Base-by-base conservation (phyloP, 2,797 vertebrate species). In the Buphagus erythrorhynchus region DNA sequence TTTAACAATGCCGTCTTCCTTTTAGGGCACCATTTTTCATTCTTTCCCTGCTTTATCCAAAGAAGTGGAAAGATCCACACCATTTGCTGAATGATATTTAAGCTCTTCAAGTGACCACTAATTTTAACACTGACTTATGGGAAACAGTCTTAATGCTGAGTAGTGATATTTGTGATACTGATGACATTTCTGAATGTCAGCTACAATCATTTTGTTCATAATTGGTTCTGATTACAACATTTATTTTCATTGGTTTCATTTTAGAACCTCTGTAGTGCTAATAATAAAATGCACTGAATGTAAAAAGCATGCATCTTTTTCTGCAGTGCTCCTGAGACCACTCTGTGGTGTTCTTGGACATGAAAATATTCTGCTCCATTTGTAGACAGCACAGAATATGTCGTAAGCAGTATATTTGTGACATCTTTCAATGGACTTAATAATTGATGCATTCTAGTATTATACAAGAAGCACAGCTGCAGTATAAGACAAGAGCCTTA, bases 401-500 rank as follows among this genome's bases (percentile, higher is more conserved):
- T 89, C 81, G 18, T 91, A 91, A 86, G 80, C 73, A 69, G 75
- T 79, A 31, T 96, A 96, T 97, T 97, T 98, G 95, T 97, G 88
- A 62, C 67, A 88, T 74, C 65, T 79, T 97, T 91, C 91, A 86
- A 40, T 90, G 58, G 91, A 95, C 96, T 89, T 97, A 85, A 84
- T 82, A 94, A 88, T 67, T 95, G 85, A 94, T 97, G 84, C 78
- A 95, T 94, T 88, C 68, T 79, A 72, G 67, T 52, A 88, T 95
- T 95, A 63, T 45, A 75, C 62, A 88, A 90, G 77, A 63, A 83
- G 59, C 89, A 93, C 86, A 90, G 72, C 83, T 97, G 86, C 96
- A 88, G 71, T 97, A 66, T 96, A 96, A 96, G 48, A 69, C 43
- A 93, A 38, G 52, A 92, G 59, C n/a, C 75, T 92, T 94, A 77